Conservation (phyloP, 2,113 vertebrate genomes). For the Steatornis caripensis region DNA sequence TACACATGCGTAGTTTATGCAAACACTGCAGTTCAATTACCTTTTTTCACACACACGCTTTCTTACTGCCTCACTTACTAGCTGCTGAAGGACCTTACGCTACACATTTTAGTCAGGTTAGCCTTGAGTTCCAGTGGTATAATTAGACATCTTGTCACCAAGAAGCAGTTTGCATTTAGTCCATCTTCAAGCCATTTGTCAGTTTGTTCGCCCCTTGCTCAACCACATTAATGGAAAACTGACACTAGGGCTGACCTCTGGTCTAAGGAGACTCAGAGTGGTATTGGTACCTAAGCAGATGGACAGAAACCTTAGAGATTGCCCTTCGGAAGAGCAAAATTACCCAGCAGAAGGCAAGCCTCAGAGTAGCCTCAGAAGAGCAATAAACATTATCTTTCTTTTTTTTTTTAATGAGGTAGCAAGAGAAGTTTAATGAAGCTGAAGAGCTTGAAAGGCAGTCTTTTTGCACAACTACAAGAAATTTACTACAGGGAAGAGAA, state of each 20-base stretch:
- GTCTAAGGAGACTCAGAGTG: not conserved
- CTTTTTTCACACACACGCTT: constrained; percentile 79
- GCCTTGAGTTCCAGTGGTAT: constrained; percentile 70
- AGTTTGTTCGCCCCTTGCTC: not conserved
- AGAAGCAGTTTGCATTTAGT: not conserved
- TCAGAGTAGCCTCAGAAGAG: constrained; percentile 1
- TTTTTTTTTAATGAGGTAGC: not conserved
- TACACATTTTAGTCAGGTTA: constrained; percentile 66
- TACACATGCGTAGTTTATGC: constrained; percentile 83
- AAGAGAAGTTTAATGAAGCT: constrained; percentile 51
- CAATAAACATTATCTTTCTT: not conserved
- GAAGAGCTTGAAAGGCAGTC: constrained; percentile 44
- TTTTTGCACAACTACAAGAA: constrained; percentile 44
- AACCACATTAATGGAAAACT: not conserved
- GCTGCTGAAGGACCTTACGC: constrained; percentile 79
- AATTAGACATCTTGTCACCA: not conserved
- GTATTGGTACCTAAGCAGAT: not conserved
- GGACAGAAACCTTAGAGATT: constrained; percentile 6
- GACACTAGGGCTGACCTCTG: not conserved
- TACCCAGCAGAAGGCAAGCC: constrained; percentile 29
- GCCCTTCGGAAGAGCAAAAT: not conserved
- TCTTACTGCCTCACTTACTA: constrained; percentile 72
- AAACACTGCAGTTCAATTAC: constrained; percentile 78
- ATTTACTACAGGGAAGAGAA: constrained; percentile 16
- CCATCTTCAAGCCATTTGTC: constrained; percentile 11